Evolutionary conservation across 2,888 invertebrate genomes (phyloP).

Genomic region (Phymatocera aterrima): DNA sequence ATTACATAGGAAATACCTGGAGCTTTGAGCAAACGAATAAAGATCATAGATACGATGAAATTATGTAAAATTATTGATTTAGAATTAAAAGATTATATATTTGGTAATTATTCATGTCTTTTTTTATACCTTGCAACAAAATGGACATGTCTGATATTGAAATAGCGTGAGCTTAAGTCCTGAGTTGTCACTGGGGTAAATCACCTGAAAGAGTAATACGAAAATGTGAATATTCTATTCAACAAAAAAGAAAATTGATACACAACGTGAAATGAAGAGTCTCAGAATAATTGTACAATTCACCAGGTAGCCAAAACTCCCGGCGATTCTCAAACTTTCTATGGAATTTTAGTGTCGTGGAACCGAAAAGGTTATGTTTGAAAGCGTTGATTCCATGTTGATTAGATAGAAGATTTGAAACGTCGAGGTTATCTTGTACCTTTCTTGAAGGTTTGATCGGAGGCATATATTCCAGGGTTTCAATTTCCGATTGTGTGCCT

Average conservation of each 20-base stretch:
- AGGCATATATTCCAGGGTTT: conserved; percentile 74
- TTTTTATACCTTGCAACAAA: conserved; percentile 90
- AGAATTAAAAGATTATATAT: not conserved
- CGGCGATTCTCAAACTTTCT: not conserved
- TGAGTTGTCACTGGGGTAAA: conserved; percentile 80
- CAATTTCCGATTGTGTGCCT: conserved; percentile 68
- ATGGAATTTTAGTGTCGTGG: not conserved
- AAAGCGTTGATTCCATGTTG: not conserved
- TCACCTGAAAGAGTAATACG: conserved; percentile 76
- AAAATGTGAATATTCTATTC: not conserved
- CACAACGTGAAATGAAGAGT: not conserved
- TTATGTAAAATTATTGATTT: conserved; percentile 20
- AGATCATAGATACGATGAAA: not conserved
- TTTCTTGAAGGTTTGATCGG: conserved; percentile 74
- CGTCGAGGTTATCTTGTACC: too few species aligned
- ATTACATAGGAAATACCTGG: not conserved
- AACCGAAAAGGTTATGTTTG: conserved; percentile 21
- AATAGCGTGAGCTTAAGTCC: conserved; percentile 91
- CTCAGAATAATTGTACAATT: not conserved
- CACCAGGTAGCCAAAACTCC: not conserved
- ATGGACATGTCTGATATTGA: conserved; percentile 98
- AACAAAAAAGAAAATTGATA: not conserved
- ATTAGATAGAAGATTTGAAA: too few species aligned
- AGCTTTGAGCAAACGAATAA: not conserved
- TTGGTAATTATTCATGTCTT: not conserved